Percentiles rank a stretch among this genome's conserved stretches.
Conservation (phyloP, 2,888 invertebrate genomes). For the Limnephilus auricula region DNA sequence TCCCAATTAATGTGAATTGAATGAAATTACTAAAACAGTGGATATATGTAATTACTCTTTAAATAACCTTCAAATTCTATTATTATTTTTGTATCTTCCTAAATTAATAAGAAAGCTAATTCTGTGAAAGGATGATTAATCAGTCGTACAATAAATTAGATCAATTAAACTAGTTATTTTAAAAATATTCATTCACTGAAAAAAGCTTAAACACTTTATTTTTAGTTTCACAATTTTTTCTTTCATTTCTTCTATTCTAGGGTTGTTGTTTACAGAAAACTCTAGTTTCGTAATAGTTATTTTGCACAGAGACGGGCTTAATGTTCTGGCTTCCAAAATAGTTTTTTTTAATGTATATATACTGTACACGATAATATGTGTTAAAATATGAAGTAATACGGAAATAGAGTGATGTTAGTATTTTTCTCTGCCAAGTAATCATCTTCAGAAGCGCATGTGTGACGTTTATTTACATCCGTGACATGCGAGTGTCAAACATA, state of each 20-base stretch:
- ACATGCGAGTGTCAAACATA: not conserved
- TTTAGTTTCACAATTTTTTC: not conserved
- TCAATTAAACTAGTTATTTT: too few species aligned
- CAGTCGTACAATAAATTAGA: too few species aligned
- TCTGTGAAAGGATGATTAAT: too few species aligned
- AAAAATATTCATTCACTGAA: too few species aligned
- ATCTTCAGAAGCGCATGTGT: not conserved
- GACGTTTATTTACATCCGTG: conserved; percentile 20
- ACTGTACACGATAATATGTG: not conserved
- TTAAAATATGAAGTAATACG: not conserved
- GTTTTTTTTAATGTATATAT: not conserved
- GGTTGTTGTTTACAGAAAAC: not conserved
- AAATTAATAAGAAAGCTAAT: too few species aligned
- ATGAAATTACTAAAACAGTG: too few species aligned
- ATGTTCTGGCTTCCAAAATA: not conserved
- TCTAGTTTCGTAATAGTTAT: not conserved
- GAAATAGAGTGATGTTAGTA: not conserved
- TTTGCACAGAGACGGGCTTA: not conserved
- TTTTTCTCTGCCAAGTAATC: conserved; percentile 7
- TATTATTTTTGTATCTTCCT: too few species aligned
- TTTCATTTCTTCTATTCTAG: not conserved
- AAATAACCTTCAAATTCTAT: too few species aligned
- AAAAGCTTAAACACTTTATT: not conserved
- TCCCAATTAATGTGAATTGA: too few species aligned
- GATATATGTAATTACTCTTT: too few species aligned